These are phyloP conservation scores for Magallana gigas DNA, from an alignment of 1,140 invertebrate species.

Conservation along the genomic window DNA sequence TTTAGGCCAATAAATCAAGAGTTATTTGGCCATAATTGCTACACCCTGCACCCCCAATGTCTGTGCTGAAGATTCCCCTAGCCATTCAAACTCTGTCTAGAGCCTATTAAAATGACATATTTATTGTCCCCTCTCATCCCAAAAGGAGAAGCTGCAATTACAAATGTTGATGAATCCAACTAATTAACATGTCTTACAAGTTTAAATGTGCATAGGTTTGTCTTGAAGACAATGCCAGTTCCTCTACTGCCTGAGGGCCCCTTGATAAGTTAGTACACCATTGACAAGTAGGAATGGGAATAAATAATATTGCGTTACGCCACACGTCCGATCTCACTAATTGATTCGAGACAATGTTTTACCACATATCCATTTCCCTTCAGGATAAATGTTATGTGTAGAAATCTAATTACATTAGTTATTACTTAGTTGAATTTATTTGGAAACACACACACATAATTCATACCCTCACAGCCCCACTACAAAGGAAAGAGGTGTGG, in stretches of 20 bases:
- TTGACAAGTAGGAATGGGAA: not conserved
- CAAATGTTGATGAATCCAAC: constrained; percentile 28
- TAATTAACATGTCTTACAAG: not conserved
- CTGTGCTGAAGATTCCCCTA: not conserved
- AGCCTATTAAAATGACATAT: constrained; percentile 19
- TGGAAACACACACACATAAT: not conserved
- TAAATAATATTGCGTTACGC: constrained; percentile 17
- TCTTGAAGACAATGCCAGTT: not conserved
- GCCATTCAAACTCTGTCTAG: constrained; percentile 21
- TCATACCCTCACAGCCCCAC: not conserved
- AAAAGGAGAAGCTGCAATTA: not conserved
- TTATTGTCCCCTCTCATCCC: constrained; percentile 32
- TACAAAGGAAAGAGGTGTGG: not conserved
- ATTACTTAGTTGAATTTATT: constrained; percentile 3
- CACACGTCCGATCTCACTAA: not conserved
- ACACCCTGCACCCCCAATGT: constrained; percentile 15
- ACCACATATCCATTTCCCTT: constrained; percentile 9
- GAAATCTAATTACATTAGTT: constrained; percentile 31
- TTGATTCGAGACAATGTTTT: constrained; percentile 32
- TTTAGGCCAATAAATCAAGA: not conserved
- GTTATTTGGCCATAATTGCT: not conserved
- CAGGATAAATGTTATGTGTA: not conserved
- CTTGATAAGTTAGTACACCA: constrained; percentile 24
- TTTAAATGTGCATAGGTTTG: not conserved
- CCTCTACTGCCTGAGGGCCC: not conserved